Base-by-base conservation (phyloP, 2,797 vertebrate species). In the Dicrostonyx torquatus region DNA sequence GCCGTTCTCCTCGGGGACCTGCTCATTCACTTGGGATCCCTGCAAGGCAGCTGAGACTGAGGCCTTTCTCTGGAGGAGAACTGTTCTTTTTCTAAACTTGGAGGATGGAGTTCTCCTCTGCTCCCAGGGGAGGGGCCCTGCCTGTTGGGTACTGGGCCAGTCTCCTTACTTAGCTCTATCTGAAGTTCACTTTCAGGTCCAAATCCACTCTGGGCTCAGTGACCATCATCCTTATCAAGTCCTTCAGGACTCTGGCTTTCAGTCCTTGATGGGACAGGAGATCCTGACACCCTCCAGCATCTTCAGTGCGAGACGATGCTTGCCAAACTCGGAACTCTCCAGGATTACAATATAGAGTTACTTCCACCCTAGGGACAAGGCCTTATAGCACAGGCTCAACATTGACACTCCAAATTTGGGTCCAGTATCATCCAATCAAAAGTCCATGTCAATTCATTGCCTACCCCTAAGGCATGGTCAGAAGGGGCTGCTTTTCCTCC, bases 341-440 rank as follows among this genome's bases (percentile, higher is more conserved):
- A 58, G 29, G 75, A 76, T 96, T 77, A 95, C 34, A 72, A 40
- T 87, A 85, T 73, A 62, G 93, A 80, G 70, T 97, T 93, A 93
- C 93, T 94, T 75, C 82, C 70, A 40, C 76, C 92, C 76, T 26
- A 40, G 79, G 72, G 90, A 87, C 76, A 83, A 92, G 58, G 89
- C 62, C 89, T 89, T 73, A 3, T 88, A 73, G 85, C 87, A 80
- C 31, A 77, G 66, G 79, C 72, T 95, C 60, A 87, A 55, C 12
- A 12, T 70, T 94, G 94, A 90, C 91, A 53, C 60, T 93, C 34
- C 75, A 90, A 84, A 48, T 40, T 48, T 88, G 34, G 78, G 48
- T n/a, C 76, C 53, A 79, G 64, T 8, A 37, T 77, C 55, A 85
- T 62, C 48, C 68, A 87, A 48, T 89, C n/a, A 89, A 87, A 95